These are phyloP conservation scores for Xiphorhynchus erythropygius DNA, from an alignment of 2,797 vertebrate species.

Conservation along the genomic window DNA sequence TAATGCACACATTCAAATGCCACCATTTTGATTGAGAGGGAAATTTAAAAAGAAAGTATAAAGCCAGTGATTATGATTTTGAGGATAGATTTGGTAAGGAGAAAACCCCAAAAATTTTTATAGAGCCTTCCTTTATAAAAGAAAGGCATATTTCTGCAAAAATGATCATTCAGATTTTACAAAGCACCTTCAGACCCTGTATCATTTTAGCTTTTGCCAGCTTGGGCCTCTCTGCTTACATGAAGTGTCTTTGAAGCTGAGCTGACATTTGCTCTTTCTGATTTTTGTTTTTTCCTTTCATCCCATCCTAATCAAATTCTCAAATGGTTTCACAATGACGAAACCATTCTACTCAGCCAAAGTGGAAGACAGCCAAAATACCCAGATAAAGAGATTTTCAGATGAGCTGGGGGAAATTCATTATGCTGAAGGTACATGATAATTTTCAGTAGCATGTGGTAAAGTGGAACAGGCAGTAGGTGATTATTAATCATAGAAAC, in stretches of 20 bases:
- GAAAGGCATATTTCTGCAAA: not conserved
- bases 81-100: not conserved
- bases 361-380: conserved; percentile 23
- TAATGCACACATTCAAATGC: not conserved
- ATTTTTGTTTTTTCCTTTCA: not conserved
- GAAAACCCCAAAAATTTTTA: not conserved
- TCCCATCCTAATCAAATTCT: conserved; percentile 9
- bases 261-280: not conserved
- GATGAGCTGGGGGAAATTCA: conserved; percentile 8
- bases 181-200: not conserved
- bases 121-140: not conserved
- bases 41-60: not conserved
- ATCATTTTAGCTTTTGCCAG: not conserved
- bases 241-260: not conserved
- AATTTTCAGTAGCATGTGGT: conserved; percentile 19
- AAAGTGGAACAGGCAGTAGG: not conserved
- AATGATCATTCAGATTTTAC: not conserved
- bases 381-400: conserved; percentile 48
- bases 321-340: not conserved
- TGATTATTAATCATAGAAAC: conserved; percentile 46
- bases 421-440: not conserved
- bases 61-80: not conserved
- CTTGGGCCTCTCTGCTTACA: not conserved
- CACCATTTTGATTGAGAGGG: fast-evolving
- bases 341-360: not conserved